Evolutionary conservation across 2,113 vertebrate genomes (phyloP).

Genomic region (Platycercus adscitus): DNA sequence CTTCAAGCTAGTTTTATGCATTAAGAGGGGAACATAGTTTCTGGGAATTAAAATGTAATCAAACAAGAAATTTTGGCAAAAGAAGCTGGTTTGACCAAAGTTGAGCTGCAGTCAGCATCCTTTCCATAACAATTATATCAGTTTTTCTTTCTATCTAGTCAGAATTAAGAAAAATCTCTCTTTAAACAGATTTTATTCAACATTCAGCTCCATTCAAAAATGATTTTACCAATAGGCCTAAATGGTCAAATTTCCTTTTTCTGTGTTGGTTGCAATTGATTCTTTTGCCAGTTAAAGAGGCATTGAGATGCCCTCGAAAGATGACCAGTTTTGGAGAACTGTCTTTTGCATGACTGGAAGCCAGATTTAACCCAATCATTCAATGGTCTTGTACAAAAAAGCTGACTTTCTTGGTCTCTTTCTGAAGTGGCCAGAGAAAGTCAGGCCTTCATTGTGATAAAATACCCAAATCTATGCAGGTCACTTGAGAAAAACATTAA

Average conservation of each 20-base stretch:
- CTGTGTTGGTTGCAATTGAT: background rate
- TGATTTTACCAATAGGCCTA: background rate
- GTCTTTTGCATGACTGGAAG: background rate
- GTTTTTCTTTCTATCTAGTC: background rate
- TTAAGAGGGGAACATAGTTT: background rate
- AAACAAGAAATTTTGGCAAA: background rate
- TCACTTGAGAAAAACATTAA: background rate
- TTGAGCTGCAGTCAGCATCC: background rate
- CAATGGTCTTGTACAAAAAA: background rate
- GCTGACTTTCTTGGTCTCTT: background rate
- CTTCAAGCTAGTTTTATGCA: background rate
- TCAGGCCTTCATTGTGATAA: background rate
- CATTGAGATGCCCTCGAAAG: too few species aligned
- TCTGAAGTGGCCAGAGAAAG: background rate
- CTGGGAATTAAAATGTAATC: background rate
- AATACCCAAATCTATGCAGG: background rate
- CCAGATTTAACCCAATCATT: background rate
- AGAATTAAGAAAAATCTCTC: background rate
- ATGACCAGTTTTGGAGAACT: background rate
- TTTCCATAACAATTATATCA: background rate
- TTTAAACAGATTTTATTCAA: background rate
- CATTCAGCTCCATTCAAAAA: background rate
- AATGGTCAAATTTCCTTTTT: background rate
- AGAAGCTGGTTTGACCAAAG: background rate
- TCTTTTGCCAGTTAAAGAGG: background rate